Evolutionary conservation across 2,797 vertebrate genomes (phyloP).

Genomic region (Enteromius argenteus): DNA sequence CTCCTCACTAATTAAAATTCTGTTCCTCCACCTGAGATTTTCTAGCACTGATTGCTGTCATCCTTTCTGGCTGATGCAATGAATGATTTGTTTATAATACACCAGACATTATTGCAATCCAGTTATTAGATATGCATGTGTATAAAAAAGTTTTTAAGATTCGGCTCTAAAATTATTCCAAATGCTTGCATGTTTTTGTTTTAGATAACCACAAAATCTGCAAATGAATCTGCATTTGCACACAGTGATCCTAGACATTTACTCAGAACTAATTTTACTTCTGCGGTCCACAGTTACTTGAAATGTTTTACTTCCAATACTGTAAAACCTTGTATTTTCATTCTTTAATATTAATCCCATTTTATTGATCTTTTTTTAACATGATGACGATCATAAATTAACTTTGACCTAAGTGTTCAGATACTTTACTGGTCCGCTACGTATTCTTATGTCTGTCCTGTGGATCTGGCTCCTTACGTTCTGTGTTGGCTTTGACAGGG

Average conservation of each 20-base stretch:
- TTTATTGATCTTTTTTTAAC: not conserved
- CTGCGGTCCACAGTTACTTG: not conserved
- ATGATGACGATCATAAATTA: not conserved
- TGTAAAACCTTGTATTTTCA: not conserved
- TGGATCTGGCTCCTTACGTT: constrained; percentile 7
- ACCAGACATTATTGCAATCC: not conserved
- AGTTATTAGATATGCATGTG: not conserved
- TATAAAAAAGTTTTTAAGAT: not conserved
- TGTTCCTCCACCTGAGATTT: constrained; percentile 10
- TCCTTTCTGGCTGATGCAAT: constrained; percentile 13
- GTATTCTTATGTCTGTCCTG: constrained; percentile 24
- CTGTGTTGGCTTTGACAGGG: constrained; percentile 77
- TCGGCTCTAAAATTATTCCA: not conserved
- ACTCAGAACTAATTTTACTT: not conserved
- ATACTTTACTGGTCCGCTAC: not conserved
- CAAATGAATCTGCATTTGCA: not conserved
- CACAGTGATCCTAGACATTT: not conserved
- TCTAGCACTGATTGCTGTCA: constrained; percentile 12
- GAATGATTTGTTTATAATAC: not conserved
- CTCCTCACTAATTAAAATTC: constrained; percentile 16
- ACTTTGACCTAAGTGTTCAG: not conserved
- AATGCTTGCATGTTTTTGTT: not conserved
- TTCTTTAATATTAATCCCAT: not conserved
- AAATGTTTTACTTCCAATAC: not conserved
- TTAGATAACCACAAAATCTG: not conserved